Evolutionary conservation across 2,797 vertebrate species (phyloP), one percentile per base, ranked within the genome.

Genomic region (Helicolenus hilgendorfi): DNA sequence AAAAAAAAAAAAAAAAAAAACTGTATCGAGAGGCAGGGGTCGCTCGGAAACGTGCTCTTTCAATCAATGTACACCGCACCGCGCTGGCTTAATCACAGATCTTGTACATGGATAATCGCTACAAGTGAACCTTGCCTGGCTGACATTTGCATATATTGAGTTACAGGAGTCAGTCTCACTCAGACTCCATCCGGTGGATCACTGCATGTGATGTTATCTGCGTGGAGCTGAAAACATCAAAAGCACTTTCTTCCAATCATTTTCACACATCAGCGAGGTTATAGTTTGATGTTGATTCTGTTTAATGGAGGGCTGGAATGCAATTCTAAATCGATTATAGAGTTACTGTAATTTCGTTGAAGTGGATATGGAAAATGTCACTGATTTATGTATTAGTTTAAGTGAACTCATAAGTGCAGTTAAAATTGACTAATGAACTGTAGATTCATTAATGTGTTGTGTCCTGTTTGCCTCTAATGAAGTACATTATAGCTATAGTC

Each of bases 91-190:
- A 97, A 96, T 97, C 95, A 95, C 93, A 94, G 94, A 96, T 94
- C 94, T 79, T 95, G 95, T 93, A 92, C 91, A 84, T 82, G 93
- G 93, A 95, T 95, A 96, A 96, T 96, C 93, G 75, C 93, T 95
- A 93, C 94, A 95, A 85, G 88, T 91, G 90, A 94, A 95, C 93
- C 88, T 85, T 90, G 90, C 82, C 89, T 90, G 81, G 71, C 64
- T 93, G 84, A 87, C 72, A 97, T 97, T 96, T 96, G 94, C 96
- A 97, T 96, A 92, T 96, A 96, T 95, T 94, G 95, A 97, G 91
- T 92, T 94, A 92, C 94, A 95, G 92, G 90, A 97, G 89, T 96
- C 91, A 91, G 88, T 94, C 86, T 93, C 85, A 70, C 78, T 92
- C 77, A 38, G 63, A 76, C 49, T 69, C 55, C 88, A 85, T 94